phyloP scores from a whole-genome alignment of 37 sponge, comb jelly and placozoan genomes.

The Chondrilla cf. caribensis region DNA sequence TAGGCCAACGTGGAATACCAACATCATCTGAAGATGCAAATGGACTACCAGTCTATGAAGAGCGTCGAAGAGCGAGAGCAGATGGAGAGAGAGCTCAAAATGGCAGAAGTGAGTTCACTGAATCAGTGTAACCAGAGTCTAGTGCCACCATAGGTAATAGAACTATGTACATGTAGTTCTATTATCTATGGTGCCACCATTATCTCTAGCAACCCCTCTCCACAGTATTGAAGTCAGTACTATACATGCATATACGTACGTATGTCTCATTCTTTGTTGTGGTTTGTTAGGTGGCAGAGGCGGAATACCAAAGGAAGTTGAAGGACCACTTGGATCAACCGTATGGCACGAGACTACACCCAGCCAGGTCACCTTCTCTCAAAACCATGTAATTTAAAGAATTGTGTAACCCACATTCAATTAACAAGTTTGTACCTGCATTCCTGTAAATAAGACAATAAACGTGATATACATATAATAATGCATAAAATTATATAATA shows the following conservation, averaged over 20 bases:
- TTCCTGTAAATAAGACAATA: no score
- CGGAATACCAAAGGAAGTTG: conserved; percentile 11
- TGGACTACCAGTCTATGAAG: conserved; percentile 45
- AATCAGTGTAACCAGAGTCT: no score
- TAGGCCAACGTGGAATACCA: conserved; percentile 51
- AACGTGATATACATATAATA: no score
- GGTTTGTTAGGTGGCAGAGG: conserved; percentile 4
- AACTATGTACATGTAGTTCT: neutral
- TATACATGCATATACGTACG: no score
- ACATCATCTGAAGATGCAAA: conserved; percentile 61
- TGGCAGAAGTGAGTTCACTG: conserved; percentile 25
- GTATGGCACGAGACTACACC: conserved; percentile 6
- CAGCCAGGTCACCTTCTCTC: neutral
- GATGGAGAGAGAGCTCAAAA: conserved; percentile 43
- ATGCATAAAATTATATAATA: no score
- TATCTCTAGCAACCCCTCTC: no score
- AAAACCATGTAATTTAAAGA: neutral
- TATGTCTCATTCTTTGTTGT: no score
- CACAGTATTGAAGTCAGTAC: no score
- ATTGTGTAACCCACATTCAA: no score
- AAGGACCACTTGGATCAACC: neutral
- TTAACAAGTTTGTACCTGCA: no score
- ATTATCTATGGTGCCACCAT: no score
- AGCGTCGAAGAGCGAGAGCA: conserved; percentile 40
- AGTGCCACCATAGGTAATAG: neutral